Conservation (phyloP, 1,140 invertebrate species). For the Cyrtorhinus lividipennis region DNA sequence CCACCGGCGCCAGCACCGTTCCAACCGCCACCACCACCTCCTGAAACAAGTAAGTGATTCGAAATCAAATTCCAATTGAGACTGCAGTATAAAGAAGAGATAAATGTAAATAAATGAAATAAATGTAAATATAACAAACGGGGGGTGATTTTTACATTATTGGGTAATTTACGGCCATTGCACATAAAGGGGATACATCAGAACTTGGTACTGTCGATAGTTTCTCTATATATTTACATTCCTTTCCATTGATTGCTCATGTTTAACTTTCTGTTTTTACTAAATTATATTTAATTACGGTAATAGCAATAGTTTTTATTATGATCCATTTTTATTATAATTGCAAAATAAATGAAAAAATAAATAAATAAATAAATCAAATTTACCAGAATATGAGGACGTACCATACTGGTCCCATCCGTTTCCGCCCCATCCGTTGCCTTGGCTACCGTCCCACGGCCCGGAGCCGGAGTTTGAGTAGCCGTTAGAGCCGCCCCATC, state of each 20-base stretch:
- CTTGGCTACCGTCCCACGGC: conserved; percentile 21
- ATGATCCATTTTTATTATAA: too few species aligned
- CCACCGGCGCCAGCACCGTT: conserved; percentile 16
- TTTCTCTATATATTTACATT: too few species aligned
- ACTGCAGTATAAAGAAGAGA: neutral
- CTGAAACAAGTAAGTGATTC: neutral
- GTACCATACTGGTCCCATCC: conserved; percentile 16
- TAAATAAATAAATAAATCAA: neutral
- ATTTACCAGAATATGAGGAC: too few species aligned
- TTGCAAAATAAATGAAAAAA: neutral
- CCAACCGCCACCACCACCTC: conserved; percentile 16
- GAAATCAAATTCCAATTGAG: neutral
- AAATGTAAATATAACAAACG: neutral
- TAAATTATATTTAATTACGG: too few species aligned
- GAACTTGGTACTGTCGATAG: too few species aligned
- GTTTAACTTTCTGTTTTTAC: too few species aligned
- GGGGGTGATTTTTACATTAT: neutral
- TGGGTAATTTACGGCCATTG: too few species aligned
- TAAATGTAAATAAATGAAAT: neutral
- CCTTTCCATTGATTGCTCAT: too few species aligned
- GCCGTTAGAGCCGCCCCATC: conserved; percentile 11
- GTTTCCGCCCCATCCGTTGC: conserved; percentile 15
- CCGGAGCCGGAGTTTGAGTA: conserved; percentile 9
- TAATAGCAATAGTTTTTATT: too few species aligned
- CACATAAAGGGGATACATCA: too few species aligned